Percentiles rank a stretch among this genome's conserved stretches.
Evolutionary conservation across 2,797 vertebrate genomes (phyloP).

Genomic region (Scolopax bukidnonensis): DNA sequence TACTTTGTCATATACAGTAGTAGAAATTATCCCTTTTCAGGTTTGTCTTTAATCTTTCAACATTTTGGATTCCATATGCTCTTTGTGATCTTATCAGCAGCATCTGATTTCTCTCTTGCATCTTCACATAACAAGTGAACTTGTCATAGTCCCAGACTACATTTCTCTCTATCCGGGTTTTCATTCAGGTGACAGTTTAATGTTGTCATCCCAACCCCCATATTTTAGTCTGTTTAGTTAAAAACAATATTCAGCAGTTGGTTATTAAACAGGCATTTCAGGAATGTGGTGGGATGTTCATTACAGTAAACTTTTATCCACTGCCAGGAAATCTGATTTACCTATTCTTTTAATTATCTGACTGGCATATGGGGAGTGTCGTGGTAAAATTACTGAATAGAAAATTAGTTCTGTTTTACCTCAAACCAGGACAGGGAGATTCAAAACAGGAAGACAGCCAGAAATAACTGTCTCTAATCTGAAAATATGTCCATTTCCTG

Average conservation of each 20-base stretch:
- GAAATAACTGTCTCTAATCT: neutral
- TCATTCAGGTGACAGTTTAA: neutral
- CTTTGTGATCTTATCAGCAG: neutral
- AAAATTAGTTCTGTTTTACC: no score
- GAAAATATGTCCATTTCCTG: neutral
- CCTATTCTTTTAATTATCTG: conserved; percentile 49
- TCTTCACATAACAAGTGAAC: neutral
- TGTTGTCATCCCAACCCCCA: neutral
- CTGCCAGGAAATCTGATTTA: conserved; percentile 54
- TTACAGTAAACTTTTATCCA: conserved; percentile 26
- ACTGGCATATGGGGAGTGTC: conserved; percentile 24
- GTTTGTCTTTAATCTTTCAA: neutral
- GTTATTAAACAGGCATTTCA: conserved; percentile 31
- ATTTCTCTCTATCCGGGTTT: neutral
- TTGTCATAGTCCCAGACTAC: neutral
- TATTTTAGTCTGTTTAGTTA: conserved; percentile 14
- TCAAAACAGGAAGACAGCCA: conserved; percentile 47
- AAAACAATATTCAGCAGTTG: conserved; percentile 29
- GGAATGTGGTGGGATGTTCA: neutral
- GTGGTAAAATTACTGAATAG: no score
- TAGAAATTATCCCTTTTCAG: neutral
- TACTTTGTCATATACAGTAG: neutral
- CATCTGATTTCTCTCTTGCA: neutral
- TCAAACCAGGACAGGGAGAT: no score
- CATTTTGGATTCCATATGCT: neutral